These are phyloP conservation scores for Dolichotis patagonum DNA, from an alignment of 2,113 vertebrate species.

Conservation along the genomic window DNA sequence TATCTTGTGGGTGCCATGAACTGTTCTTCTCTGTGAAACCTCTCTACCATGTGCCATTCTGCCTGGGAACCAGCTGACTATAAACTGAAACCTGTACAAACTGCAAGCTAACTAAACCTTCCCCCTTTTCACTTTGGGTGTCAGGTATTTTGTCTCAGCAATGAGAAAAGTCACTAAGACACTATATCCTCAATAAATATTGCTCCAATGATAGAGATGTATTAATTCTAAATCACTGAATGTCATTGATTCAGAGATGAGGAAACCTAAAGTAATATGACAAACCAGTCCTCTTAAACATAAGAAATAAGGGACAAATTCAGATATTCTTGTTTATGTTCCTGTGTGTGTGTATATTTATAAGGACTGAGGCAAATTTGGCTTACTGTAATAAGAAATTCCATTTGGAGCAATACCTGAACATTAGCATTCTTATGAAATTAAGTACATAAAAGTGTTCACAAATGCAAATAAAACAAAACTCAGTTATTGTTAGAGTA, in stretches of 20 bases:
- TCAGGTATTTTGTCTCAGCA: no score
- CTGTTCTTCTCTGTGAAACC: no score
- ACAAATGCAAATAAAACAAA: constrained; percentile 28
- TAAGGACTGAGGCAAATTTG: constrained; percentile 7
- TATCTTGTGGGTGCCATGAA: no score
- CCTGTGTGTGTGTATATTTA: neutral
- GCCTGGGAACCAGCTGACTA: no score
- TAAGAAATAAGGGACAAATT: neutral
- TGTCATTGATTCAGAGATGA: neutral
- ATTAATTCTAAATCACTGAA: constrained; percentile 34
- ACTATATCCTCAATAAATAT: neutral
- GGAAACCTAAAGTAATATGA: constrained; percentile 12
- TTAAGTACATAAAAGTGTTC: neutral
- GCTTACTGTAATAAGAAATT: constrained; percentile 45
- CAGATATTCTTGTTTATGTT: neutral
- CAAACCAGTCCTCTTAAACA: constrained; percentile 16
- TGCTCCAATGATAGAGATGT: neutral
- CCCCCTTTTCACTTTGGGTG: no score
- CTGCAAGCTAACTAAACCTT: no score
- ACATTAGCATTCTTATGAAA: neutral
- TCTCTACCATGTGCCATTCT: no score
- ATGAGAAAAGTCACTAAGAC: no score
- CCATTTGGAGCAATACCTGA: neutral
- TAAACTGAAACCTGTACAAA: no score
- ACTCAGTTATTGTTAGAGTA: neutral